Evolutionary conservation across 2,888 invertebrate genomes (phyloP), one percentile per base, ranked within the genome.

Genomic region (Lamellibrachia satsuma): DNA sequence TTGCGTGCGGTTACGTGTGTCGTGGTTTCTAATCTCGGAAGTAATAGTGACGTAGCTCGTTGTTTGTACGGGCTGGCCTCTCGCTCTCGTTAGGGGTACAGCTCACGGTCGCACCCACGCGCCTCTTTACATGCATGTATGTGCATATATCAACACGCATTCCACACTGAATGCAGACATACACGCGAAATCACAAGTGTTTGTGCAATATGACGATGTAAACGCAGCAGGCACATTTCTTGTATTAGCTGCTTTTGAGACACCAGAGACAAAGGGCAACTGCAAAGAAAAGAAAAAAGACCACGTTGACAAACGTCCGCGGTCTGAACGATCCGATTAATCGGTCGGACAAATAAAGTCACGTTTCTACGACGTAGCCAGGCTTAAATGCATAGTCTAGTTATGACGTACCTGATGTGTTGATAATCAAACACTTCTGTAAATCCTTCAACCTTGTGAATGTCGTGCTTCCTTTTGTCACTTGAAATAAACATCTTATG

Each of bases 71-170:
- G 75, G 75, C 15, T 75, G 75, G 75, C 75, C 75, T 75, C 22
- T 4, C 22, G 15, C 11, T 75, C 75, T 75, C 75, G 75, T 9
- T 75, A 75, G 75, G 57, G 75, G 4, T 75, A 75, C 15, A 15
- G 75, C 75, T 22, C 22, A 15, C 75, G 11, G 22, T 22, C 6
- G 22, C 75, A 75, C 11, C 75, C 75, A 15, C 22, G 22, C 75
- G 1, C 75, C 2, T 75, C 75, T 75, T 75, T 75, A 22, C 75
- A 75, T 75, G 75, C 75, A 75, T 75, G 75, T 75, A 75, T 75
- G 75, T 75, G 75, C 75, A 75, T 75, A 75, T 22, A 75, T 75
- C 15, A 75, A 75, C 75, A 75, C 75, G 75, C 75, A 75, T 75
- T 75, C 15, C 22, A 22, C 22, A 75, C 75, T 75, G 75, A 75